Conservation (phyloP, 2,888 invertebrate genomes). For the Meiosimyza platycephala region DNA sequence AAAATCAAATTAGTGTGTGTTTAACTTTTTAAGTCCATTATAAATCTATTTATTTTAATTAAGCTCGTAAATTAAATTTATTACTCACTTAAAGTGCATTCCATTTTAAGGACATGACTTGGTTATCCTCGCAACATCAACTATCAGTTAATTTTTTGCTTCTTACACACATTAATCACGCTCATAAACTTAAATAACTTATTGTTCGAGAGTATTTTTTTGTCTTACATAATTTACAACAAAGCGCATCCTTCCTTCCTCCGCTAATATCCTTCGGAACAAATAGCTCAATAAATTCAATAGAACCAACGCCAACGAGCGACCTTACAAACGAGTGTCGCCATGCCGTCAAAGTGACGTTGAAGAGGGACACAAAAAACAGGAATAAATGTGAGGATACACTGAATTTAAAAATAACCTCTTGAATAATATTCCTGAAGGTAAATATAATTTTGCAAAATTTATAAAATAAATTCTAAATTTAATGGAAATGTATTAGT, state of each 20-base stretch:
- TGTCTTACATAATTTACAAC: constrained; percentile 33
- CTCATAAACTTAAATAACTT: constrained; percentile 33
- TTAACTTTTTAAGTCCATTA: no score
- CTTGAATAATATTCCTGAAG: no score
- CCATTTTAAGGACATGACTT: background rate
- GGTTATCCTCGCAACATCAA: no score
- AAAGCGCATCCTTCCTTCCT: constrained; percentile 13
- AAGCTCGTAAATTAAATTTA: constrained; percentile 21
- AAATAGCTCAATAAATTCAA: constrained; percentile 12
- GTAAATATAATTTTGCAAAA: no score
- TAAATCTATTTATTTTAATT: no score
- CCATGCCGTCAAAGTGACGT: constrained; percentile 21
- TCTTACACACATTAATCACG: constrained; percentile 29
- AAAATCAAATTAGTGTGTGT: no score
- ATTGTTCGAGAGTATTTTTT: background rate
- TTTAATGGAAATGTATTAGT: no score
- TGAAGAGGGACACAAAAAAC: background rate
- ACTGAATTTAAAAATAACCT: no score
- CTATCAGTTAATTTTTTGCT: no score
- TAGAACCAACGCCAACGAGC: constrained; percentile 6
- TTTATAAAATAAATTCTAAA: no score
- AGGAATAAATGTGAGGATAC: no score
- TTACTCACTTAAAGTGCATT: constrained; percentile 21
- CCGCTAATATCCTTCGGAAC: constrained; percentile 12
- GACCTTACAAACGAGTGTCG: constrained; percentile 8